phyloP scores from a whole-genome alignment of 2,797 vertebrate species.

The Spheniscus humboldti region DNA sequence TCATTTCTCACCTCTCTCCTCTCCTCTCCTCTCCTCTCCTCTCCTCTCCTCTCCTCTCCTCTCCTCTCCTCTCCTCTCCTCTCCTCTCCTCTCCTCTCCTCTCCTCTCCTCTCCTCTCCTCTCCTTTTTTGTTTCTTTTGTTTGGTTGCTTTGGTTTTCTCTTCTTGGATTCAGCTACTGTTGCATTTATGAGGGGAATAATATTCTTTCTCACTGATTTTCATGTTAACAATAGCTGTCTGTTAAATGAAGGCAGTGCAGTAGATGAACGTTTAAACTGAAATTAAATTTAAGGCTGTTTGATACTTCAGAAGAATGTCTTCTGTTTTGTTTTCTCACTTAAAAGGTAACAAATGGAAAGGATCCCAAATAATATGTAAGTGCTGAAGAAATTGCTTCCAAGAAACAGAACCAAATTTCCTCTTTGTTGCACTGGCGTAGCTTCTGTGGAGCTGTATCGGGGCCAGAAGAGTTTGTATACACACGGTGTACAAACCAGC shows the following conservation, averaged over 20 bases:
- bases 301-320: neutral
- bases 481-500: neutral
- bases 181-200: neutral
- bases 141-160: neutral
- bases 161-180: neutral
- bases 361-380: neutral
- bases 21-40: neutral
- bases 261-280: neutral
- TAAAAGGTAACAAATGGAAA: neutral
- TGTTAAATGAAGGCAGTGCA: neutral
- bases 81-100: neutral
- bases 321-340: constrained; percentile 11
- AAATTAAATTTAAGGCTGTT: neutral
- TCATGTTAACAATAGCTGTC: neutral
- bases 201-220: neutral
- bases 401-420: neutral
- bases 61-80: neutral
- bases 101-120: too few relatives aligned
- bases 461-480: constrained; percentile 14
- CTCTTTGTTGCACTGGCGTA: neutral
- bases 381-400: neutral
- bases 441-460: neutral
- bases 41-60: neutral
- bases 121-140: neutral
- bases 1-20: too few relatives aligned